phyloP scores from a whole-genome alignment of 1,140 invertebrate species.

The Armadillidium nasatum region DNA sequence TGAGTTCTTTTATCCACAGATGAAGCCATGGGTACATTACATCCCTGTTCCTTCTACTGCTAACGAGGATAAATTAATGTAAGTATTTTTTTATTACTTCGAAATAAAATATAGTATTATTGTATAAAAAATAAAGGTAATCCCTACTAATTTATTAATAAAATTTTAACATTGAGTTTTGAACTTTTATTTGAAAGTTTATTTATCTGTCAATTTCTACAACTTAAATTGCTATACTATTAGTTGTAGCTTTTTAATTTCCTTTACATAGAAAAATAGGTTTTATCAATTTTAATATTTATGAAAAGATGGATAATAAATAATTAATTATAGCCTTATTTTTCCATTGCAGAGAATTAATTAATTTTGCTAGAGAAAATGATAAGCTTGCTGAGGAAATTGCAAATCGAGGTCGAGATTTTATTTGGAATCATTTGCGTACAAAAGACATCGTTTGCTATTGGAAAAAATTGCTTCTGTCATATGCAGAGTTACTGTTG shows the following conservation, averaged over 20 bases:
- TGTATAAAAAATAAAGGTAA: neutral
- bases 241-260: neutral
- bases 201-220: neutral
- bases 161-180: neutral
- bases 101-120: neutral
- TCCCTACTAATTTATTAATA: neutral
- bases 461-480: slow-evolving; percentile 73
- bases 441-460: slow-evolving; percentile 80
- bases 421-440: slow-evolving; percentile 76
- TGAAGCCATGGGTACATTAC: slow-evolving; percentile 95
- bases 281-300: too few species aligned
- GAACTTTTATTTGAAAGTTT: slow-evolving; percentile 45
- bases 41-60: slow-evolving; percentile 75
- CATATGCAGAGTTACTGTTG: slow-evolving; percentile 70
- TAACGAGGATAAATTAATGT: slow-evolving; percentile 59
- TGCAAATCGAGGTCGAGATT: slow-evolving; percentile 66
- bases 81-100: slow-evolving; percentile 47
- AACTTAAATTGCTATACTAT: neutral
- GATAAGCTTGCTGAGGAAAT: slow-evolving; percentile 72
- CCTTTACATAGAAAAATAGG: too few species aligned
- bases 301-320: too few species aligned
- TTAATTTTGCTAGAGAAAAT: slow-evolving; percentile 72
- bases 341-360: slow-evolving; percentile 54
- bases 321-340: neutral
- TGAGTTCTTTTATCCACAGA: slow-evolving; percentile 88